Evolutionary conservation across 2,797 vertebrate species (phyloP).

Genomic region (Phylloscopus collybita): DNA sequence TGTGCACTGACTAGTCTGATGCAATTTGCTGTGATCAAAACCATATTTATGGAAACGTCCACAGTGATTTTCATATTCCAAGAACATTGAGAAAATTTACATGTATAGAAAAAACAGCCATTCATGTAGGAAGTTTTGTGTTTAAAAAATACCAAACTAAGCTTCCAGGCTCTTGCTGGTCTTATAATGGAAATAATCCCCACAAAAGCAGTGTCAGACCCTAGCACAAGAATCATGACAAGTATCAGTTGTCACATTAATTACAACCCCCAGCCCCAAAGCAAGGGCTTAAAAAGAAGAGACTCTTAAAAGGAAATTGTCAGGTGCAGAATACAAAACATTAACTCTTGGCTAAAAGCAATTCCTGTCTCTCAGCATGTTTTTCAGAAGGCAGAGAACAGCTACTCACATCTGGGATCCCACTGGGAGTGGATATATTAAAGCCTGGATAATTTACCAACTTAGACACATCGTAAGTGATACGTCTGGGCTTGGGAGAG

Average conservation of each 20-base stretch:
- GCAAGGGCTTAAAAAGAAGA: neutral
- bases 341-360: neutral
- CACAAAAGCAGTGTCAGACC: too few species aligned
- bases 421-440: constrained; percentile 85
- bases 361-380: neutral
- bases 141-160: too few species aligned
- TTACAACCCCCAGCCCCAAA: neutral
- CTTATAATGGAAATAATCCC: too few species aligned
- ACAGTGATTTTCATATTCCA: too few species aligned
- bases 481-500: constrained; percentile 56
- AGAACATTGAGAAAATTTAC: too few species aligned
- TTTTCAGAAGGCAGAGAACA: neutral
- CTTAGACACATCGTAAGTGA: constrained; percentile 92
- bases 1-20: too few species aligned
- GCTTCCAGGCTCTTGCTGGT: too few species aligned
- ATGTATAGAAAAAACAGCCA: too few species aligned
- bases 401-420: constrained; percentile 89
- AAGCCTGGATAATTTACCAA: constrained; percentile 96
- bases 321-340: neutral
- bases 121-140: too few species aligned
- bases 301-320: neutral
- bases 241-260: neutral
- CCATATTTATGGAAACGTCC: too few species aligned
- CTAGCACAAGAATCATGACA: neutral
- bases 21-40: too few species aligned